Conservation (phyloP, 2,888 invertebrate genomes). For the Drosophila leonis region DNA sequence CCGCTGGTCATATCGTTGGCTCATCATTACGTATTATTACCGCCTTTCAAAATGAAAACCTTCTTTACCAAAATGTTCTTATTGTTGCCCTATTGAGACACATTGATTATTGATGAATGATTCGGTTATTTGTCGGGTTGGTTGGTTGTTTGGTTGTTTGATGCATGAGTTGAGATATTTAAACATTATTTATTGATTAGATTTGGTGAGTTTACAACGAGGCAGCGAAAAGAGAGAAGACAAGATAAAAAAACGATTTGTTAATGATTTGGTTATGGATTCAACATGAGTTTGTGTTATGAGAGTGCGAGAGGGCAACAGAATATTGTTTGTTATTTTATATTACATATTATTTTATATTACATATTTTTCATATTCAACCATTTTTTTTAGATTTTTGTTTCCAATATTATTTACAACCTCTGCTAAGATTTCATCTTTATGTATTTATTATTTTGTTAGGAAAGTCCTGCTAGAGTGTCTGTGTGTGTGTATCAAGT, state of each 20-base stretch:
- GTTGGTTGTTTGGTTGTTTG: constrained; percentile 36
- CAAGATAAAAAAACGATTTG: constrained; percentile 75
- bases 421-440: background rate
- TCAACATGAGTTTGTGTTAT: constrained; percentile 29
- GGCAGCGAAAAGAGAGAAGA: constrained; percentile 77
- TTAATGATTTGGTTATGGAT: constrained; percentile 74
- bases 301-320: constrained; percentile 15
- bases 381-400: background rate
- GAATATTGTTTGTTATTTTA: constrained; percentile 1
- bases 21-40: constrained; percentile 86
- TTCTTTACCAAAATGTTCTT: constrained; percentile 86
- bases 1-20: constrained; percentile 85
- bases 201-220: constrained; percentile 63
- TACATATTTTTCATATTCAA: no score
- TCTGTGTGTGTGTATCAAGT: constrained; percentile 26
- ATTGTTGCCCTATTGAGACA: constrained; percentile 83
- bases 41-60: constrained; percentile 86
- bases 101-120: constrained; percentile 34
- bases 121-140: constrained; percentile 41
- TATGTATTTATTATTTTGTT: background rate
- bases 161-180: constrained; percentile 43
- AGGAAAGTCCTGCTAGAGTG: background rate
- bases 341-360: background rate
- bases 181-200: constrained; percentile 40
- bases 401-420: background rate